phyloP scores from a whole-genome alignment of 2,797 vertebrate species.

The Macrochelys suwanniensis region DNA sequence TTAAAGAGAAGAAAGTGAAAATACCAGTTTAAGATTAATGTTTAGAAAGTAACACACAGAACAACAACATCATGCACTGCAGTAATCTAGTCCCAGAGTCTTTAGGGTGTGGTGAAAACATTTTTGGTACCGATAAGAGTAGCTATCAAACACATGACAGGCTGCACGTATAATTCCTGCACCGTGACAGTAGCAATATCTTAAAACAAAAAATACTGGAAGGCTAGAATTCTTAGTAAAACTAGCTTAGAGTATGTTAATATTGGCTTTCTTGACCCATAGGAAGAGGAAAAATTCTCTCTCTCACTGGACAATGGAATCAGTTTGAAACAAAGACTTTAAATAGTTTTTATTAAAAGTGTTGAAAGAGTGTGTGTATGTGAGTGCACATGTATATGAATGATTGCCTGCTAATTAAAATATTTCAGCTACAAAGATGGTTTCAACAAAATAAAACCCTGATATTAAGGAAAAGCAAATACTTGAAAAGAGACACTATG shows the following conservation, averaged over 20 bases:
- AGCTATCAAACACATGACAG: neutral
- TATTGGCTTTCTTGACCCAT: neutral
- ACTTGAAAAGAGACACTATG: neutral
- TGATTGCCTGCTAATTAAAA: constrained; percentile 1
- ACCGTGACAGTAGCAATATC: neutral
- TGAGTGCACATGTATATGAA: accelerated
- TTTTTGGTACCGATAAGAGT: constrained; percentile 13
- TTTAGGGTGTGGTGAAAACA: constrained; percentile 50
- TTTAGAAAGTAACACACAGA: neutral
- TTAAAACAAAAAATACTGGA: neutral
- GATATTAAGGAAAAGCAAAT: neutral
- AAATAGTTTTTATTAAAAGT: neutral
- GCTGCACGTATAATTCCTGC: accelerated
- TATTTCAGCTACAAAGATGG: neutral
- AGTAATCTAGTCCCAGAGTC: neutral
- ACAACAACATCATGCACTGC: neutral
- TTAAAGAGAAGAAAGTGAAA: neutral
- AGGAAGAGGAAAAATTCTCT: neutral
- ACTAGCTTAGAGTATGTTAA: neutral
- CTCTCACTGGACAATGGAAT: neutral
- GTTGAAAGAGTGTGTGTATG: neutral
- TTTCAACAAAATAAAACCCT: neutral
- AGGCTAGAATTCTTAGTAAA: constrained; percentile 21
- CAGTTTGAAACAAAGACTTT: accelerated
- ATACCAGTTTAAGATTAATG: neutral